phyloP scores from a whole-genome alignment of 2,797 vertebrate genomes.

The Carapus acus region DNA sequence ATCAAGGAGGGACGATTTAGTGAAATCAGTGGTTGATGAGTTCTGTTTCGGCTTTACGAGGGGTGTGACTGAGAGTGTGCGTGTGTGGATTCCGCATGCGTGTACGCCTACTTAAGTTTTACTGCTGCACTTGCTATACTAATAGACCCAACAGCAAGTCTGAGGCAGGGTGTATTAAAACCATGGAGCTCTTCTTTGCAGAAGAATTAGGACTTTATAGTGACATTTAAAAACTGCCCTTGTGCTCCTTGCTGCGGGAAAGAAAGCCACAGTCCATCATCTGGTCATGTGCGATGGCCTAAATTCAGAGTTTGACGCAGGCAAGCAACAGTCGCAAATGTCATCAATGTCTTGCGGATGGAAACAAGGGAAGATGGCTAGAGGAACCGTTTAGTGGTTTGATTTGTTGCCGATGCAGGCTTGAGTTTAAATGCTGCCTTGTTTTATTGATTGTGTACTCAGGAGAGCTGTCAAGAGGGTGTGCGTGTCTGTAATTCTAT shows the following conservation, averaged over 20 bases:
- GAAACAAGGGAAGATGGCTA: constrained; percentile 10
- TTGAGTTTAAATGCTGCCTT: constrained; percentile 8
- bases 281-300: constrained; percentile 27
- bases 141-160: constrained; percentile 66
- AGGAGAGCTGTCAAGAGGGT: background rate
- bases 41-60: constrained; percentile 62
- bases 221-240: constrained; percentile 32
- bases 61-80: too few relatives aligned
- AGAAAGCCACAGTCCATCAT: constrained; percentile 37
- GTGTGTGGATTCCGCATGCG: too few relatives aligned
- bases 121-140: constrained; percentile 34
- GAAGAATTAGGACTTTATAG: constrained; percentile 16
- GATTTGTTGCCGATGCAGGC: constrained; percentile 27
- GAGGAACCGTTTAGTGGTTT: constrained; percentile 15
- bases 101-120: too few relatives aligned
- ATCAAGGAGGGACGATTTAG: constrained; percentile 45
- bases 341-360: constrained; percentile 6
- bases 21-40: constrained; percentile 61
- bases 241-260: constrained; percentile 10
- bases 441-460: constrained; percentile 28
- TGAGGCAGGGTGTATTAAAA: constrained; percentile 48
- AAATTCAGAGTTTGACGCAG: constrained; percentile 24
- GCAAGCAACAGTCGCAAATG: constrained; percentile 14
- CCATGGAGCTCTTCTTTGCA: constrained; percentile 26
- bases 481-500: too few relatives aligned